Evolutionary conservation across 2,113 vertebrate species (phyloP).

Genomic region (Dasypus novemcinctus): DNA sequence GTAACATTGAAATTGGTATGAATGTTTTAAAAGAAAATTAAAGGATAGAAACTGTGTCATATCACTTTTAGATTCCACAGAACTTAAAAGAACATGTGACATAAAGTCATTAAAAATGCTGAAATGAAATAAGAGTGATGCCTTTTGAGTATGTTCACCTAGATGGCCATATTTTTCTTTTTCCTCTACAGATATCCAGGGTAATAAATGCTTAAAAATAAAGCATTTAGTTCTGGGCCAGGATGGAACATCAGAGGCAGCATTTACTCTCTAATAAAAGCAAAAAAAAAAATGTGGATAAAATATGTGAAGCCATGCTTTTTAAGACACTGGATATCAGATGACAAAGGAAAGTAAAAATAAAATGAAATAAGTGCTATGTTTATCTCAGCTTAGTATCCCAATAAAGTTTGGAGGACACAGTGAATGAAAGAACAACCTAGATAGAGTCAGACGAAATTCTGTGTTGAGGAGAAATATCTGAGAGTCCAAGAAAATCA

Average conservation of each 20-base stretch:
- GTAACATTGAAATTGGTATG: neutral
- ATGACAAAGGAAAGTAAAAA: neutral
- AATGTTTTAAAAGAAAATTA: neutral
- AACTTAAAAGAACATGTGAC: neutral
- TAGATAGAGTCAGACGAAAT: neutral
- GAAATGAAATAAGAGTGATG: neutral
- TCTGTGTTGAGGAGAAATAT: neutral
- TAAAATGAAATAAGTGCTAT: neutral
- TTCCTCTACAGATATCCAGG: neutral
- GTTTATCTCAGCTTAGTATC: neutral
- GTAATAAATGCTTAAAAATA: neutral
- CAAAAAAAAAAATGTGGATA: neutral
- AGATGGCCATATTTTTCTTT: neutral
- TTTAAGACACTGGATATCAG: neutral
- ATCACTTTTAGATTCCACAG: neutral
- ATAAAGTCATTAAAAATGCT: neutral
- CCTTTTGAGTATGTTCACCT: neutral
- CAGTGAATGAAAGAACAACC: neutral
- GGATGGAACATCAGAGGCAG: neutral
- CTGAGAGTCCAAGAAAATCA: neutral
- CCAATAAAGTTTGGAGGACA: neutral
- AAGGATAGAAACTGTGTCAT: neutral
- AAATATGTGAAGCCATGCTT: neutral
- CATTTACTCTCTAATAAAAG: neutral
- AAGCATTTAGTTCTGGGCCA: neutral